Base-by-base conservation (phyloP, 2,113 vertebrate species). In the Ageneiosus marmoratus region DNA sequence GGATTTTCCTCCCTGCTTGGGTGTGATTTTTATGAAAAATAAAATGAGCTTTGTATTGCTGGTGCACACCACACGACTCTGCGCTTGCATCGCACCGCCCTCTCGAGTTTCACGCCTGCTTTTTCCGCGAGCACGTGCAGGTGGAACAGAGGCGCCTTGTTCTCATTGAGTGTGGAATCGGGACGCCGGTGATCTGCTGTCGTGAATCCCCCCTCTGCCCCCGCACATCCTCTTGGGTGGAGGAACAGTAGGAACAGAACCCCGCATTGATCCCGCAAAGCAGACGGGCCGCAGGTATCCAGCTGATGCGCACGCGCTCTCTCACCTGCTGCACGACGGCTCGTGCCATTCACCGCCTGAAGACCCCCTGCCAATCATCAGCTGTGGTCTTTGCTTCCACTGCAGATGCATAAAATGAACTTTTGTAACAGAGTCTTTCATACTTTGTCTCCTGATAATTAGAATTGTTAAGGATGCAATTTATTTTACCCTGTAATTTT, bases 131-230 rank as follows among this genome's bases (percentile, higher is more conserved):
- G 77, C 51, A 58, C 65, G 65, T 72, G 29, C 48, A 79, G 56
- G 51, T 72, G 78, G 79, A 89, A 91, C 88, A 89, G 86, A 90
- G 85, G 53, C n/a, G 63, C 84, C 83, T 89, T 89, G 89, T 89
- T 88, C 80, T 81, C 83, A 4, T 5, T 65, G 82, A 85, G 85
- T 58, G 53, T 72, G 44, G 62, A 58, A 62, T 53, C 60, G 51
- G 63, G 82, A 62, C 85, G 73, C 89, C 77, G 81, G 77, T 81
- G 77, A 85, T 81, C 83, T 77, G 87, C 81, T 87, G 53, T 63
- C 63, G 79, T 37, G 20, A 51, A 69, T 22, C 44, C 77, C n/a
- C 56, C 77, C 60, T 0, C 58, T 24, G 87, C 16, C 58, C 34
- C 53, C 56, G 3, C 44, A 27, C 76, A 62, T 60, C 53, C 55